Conservation (phyloP, 2,797 vertebrate genomes). For the Esox lucius region DNA sequence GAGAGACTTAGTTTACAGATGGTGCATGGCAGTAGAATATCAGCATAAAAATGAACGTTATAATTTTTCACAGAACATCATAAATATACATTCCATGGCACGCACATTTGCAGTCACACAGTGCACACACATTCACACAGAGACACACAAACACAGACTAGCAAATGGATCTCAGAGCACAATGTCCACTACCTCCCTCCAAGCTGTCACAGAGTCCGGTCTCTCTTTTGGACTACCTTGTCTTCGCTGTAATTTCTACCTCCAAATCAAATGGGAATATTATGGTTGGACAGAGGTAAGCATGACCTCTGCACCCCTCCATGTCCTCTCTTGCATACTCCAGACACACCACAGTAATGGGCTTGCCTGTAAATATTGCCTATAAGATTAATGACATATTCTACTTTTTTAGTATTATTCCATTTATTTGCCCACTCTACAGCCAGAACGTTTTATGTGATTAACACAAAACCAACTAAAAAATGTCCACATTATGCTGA, state of each 20-base stretch:
- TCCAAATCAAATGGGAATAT: conserved; percentile 32
- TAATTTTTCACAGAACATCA: too few relatives aligned
- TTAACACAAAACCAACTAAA: too few relatives aligned
- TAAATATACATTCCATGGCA: neutral
- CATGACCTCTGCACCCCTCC: conserved; percentile 23
- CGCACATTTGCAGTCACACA: neutral
- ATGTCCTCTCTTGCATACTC: conserved; percentile 18
- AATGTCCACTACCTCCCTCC: conserved; percentile 21
- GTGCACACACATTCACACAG: conserved; percentile 6
- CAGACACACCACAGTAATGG: conserved; percentile 42
- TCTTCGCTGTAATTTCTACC: conserved; percentile 61
- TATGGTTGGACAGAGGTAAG: conserved; percentile 39
- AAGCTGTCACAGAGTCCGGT: conserved; percentile 39
- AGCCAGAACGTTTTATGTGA: too few relatives aligned
- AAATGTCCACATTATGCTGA: too few relatives aligned
- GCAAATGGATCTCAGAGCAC: neutral
- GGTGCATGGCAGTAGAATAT: too few relatives aligned
- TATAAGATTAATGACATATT: too few relatives aligned
- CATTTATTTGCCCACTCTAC: too few relatives aligned
- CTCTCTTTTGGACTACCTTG: conserved; percentile 64
- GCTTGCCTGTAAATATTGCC: too few relatives aligned
- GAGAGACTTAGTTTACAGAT: too few relatives aligned
- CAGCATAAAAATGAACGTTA: too few relatives aligned
- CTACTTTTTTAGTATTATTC: too few relatives aligned
- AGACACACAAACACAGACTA: neutral